These are phyloP conservation scores for Harpalus rubripes DNA, from an alignment of 2,888 invertebrate genomes.

Conservation along the genomic window DNA sequence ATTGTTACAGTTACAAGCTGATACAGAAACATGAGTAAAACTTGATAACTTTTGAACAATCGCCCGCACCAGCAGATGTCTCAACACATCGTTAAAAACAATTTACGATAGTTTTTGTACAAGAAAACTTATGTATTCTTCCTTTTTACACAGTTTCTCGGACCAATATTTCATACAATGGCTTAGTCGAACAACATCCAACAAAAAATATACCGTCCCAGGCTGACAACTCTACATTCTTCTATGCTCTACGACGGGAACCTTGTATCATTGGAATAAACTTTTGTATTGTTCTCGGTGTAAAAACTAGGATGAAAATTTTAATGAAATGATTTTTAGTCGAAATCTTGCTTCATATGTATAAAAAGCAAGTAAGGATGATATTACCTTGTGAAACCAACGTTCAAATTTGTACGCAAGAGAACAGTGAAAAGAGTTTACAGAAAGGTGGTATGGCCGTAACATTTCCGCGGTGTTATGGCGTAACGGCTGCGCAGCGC, in stretches of 20 bases:
- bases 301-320: background rate
- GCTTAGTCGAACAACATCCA: background rate
- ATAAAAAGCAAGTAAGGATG: conserved; percentile 3
- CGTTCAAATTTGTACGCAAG: conserved; percentile 41
- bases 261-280: background rate
- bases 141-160: conserved; percentile 9
- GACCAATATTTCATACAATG: conserved; percentile 11
- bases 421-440: conserved; percentile 36
- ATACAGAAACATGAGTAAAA: conserved; percentile 57
- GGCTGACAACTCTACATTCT: background rate
- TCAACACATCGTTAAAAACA: conserved; percentile 50
- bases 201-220: background rate
- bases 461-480: conserved; percentile 23
- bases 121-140: conserved; percentile 38
- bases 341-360: background rate
- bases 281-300: background rate
- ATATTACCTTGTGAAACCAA: conserved; percentile 32
- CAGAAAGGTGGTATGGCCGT: conserved; percentile 17
- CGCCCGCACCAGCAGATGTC: conserved; percentile 43
- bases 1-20: conserved; percentile 8
- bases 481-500: conserved; percentile 45
- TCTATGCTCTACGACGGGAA: background rate
- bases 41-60: conserved; percentile 43
- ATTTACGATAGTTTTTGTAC: conserved; percentile 39
- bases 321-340: background rate